Percentiles rank a stretch among this genome's conserved stretches.
Evolutionary conservation across 2,888 invertebrate genomes (phyloP).

Genomic region (Netelia fuscicornis): DNA sequence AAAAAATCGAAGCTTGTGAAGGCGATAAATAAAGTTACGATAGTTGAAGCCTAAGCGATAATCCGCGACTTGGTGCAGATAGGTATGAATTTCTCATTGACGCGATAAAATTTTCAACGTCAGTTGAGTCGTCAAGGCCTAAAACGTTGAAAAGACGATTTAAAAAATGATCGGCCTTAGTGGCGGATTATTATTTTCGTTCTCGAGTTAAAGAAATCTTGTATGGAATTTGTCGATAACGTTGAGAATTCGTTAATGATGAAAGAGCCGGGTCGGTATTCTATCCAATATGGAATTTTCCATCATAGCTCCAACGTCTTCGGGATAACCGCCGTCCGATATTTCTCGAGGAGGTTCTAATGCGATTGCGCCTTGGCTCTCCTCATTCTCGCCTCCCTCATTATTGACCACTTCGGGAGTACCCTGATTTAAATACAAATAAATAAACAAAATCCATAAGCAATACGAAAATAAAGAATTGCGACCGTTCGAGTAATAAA

Average conservation of each 20-base stretch:
- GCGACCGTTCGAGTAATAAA: background rate
- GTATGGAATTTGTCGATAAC: conserved; percentile 13
- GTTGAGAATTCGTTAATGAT: conserved; percentile 60
- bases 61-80: background rate
- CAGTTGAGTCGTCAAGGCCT: conserved; percentile 46
- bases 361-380: conserved; percentile 66
- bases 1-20: background rate
- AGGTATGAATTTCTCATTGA: background rate
- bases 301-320: conserved; percentile 72
- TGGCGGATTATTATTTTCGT: conserved; percentile 1
- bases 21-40: conserved; percentile 21
- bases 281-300: conserved; percentile 73
- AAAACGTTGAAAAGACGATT: conserved; percentile 42
- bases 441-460: background rate
- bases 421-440: conserved; percentile 41
- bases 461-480: background rate
- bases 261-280: conserved; percentile 73
- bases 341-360: conserved; percentile 70
- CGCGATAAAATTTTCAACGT: conserved; percentile 43
- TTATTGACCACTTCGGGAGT: conserved; percentile 63
- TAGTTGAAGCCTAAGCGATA: background rate
- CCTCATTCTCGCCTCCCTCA: conserved; percentile 71
- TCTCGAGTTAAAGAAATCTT: conserved; percentile 9
- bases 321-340: conserved; percentile 65
- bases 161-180: conserved; percentile 14